Conservation (phyloP, 2,113 vertebrate species). For the Papio anubis region DNA sequence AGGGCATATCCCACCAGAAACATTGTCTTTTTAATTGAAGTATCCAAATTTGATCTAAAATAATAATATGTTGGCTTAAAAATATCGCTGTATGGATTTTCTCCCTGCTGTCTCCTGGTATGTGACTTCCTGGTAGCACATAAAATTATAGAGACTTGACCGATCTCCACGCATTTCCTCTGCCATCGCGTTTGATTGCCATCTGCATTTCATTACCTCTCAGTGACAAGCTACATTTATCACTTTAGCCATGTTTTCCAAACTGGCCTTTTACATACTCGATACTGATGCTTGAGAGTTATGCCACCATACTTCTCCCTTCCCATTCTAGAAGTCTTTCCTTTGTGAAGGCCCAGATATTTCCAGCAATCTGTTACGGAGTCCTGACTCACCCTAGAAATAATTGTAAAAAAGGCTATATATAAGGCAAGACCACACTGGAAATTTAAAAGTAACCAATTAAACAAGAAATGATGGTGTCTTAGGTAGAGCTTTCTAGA, state of each 20-base stretch:
- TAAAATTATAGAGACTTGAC: not conserved
- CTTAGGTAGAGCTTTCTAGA: not conserved
- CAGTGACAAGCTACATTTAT: conserved; percentile 12
- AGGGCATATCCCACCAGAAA: not conserved
- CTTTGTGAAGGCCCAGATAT: not conserved
- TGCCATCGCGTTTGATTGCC: not conserved
- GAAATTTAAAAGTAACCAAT: not conserved
- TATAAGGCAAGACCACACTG: not conserved
- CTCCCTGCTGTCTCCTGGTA: not conserved
- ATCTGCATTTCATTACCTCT: conserved; percentile 40
- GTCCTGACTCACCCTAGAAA: not conserved
- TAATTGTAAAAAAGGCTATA: not conserved
- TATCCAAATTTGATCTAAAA: not conserved
- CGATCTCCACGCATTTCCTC: not conserved
- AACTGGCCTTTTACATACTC: not conserved
- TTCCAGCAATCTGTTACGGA: not conserved
- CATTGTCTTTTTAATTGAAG: not conserved
- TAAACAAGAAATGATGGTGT: not conserved
- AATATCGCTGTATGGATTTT: not conserved
- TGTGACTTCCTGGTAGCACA: not conserved
- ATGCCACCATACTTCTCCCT: not conserved
- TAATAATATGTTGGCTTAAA: not conserved
- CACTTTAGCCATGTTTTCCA: not conserved
- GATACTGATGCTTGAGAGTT: not conserved
- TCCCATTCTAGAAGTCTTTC: not conserved